Conservation (phyloP, 2,797 vertebrate species). For the Buphagus erythrorhynchus region DNA sequence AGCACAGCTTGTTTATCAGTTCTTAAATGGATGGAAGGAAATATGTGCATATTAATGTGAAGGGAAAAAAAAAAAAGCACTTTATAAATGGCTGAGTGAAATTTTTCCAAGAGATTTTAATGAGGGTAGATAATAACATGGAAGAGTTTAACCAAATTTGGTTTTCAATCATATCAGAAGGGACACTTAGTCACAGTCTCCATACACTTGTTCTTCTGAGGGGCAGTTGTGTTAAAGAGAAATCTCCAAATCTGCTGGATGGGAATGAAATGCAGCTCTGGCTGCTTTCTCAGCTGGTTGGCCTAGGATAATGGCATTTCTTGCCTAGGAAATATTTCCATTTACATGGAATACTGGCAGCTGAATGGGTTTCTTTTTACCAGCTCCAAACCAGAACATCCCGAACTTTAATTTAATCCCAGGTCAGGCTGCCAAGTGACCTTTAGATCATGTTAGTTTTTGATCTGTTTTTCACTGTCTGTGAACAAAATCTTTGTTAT, state of each 20-base stretch:
- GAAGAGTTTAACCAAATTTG: not conserved
- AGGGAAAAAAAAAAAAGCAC: not conserved
- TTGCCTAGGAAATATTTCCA: not conserved
- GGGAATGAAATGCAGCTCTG: not conserved
- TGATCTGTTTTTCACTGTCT: not conserved
- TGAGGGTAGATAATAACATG: conserved; percentile 11
- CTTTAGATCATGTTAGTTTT: not conserved
- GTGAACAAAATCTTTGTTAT: not conserved
- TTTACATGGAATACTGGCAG: not conserved
- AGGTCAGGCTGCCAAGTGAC: not conserved
- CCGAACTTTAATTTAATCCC: not conserved
- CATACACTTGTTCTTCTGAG: not conserved
- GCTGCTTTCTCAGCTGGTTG: not conserved
- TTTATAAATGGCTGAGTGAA: conserved; percentile 32
- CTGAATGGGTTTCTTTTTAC: not conserved
- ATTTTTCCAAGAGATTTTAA: conserved; percentile 6
- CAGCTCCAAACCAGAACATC: not conserved
- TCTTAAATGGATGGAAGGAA: conserved; percentile 68
- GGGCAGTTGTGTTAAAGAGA: not conserved
- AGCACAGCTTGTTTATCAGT: conserved; percentile 66
- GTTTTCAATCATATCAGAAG: not conserved
- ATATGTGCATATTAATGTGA: conserved; percentile 71
- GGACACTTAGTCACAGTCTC: not conserved
- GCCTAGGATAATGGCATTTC: not conserved
- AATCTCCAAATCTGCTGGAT: not conserved